These are phyloP conservation scores for Apodemus agrarius DNA, from an alignment of 2,797 vertebrate genomes.

Conservation along the genomic window DNA sequence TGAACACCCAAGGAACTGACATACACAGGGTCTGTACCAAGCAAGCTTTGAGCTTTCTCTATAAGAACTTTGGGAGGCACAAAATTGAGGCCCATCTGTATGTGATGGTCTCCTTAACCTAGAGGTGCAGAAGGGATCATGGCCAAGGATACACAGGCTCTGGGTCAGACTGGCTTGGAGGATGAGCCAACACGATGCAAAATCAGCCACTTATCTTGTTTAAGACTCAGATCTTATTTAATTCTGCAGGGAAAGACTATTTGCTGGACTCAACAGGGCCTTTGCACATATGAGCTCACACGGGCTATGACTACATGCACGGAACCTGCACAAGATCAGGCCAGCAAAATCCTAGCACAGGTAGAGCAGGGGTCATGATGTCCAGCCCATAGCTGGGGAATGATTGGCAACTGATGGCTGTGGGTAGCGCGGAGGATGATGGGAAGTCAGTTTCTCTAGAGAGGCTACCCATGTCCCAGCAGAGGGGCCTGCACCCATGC, in stretches of 20 bases:
- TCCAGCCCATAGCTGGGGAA: not conserved
- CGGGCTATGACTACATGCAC: too few species aligned
- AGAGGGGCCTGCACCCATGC: not conserved
- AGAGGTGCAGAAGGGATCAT: not conserved
- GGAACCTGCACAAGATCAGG: not conserved
- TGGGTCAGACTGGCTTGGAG: not conserved
- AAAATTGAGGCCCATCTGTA: not conserved
- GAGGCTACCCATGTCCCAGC: too few species aligned
- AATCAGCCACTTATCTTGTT: not conserved
- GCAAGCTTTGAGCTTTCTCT: not conserved
- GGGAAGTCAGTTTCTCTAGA: not conserved
- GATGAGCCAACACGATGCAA: not conserved
- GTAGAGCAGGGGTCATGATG: not conserved
- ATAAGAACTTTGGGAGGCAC: not conserved
- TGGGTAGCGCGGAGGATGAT: not conserved
- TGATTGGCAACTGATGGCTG: not conserved
- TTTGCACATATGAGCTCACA: not conserved
- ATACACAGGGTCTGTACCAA: not conserved
- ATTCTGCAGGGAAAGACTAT: not conserved
- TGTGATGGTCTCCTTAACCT: not conserved
- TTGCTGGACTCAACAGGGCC: not conserved
- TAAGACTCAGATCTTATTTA: slow-evolving; percentile 4
- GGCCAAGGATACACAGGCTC: not conserved
- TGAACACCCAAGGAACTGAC: not conserved
- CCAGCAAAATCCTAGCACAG: not conserved